phyloP scores from a whole-genome alignment of 1,140 invertebrate species.

The Sycophila sp. region DNA sequence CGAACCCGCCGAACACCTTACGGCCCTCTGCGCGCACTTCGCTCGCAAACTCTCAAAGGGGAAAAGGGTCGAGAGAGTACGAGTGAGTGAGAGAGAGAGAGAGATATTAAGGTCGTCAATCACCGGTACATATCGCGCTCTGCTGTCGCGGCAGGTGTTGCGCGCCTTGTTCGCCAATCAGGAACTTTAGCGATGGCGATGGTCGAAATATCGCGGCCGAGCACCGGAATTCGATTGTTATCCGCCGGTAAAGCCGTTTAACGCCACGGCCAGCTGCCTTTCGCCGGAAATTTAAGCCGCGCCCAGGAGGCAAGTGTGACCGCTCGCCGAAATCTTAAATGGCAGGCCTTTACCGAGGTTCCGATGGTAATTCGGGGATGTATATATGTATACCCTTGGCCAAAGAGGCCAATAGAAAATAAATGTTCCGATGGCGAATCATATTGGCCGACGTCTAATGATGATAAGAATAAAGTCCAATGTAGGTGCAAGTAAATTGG shows the following conservation, averaged over 20 bases:
- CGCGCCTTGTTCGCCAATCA: constrained; percentile 23
- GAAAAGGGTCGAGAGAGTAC: not conserved
- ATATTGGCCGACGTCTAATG: too few relatives aligned
- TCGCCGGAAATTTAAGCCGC: too few relatives aligned
- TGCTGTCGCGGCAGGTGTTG: constrained; percentile 15
- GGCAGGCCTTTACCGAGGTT: too few relatives aligned
- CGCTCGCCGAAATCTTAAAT: too few relatives aligned
- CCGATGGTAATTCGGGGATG: too few relatives aligned
- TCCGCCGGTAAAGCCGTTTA: not conserved
- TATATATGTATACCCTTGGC: too few relatives aligned
- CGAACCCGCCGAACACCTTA: not conserved
- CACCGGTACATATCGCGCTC: not conserved
- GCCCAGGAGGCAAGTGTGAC: too few relatives aligned
- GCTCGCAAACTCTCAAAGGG: not conserved
- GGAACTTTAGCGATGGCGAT: not conserved
- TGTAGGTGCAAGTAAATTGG: too few relatives aligned
- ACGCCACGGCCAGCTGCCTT: not conserved
- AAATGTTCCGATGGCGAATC: too few relatives aligned
- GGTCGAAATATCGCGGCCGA: not conserved
- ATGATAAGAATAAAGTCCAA: too few relatives aligned
- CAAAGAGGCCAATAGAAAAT: too few relatives aligned
- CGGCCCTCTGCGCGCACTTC: not conserved
- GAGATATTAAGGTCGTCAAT: constrained; percentile 10
- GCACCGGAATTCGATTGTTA: not conserved
- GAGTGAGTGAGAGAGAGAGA: not conserved